A percentile compares a stretch with the other conserved stretches of the same genome.
Evolutionary conservation across 1,140 invertebrate species (phyloP).

Genomic region (Caenorhabditis remanei): DNA sequence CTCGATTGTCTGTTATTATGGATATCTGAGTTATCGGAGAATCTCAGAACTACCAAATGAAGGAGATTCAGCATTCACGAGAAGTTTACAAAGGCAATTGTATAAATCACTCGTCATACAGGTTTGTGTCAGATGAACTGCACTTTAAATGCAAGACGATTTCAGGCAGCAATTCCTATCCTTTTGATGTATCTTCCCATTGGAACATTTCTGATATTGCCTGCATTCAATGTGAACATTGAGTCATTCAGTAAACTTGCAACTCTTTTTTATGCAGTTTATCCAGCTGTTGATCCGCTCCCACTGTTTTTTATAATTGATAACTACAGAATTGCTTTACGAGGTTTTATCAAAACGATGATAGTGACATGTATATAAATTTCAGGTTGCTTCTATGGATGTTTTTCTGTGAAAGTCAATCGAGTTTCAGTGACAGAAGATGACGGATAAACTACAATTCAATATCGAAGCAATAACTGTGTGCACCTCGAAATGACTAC

Average conservation of each 20-base stretch:
- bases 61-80: neutral
- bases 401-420: neutral
- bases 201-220: neutral
- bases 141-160: neutral
- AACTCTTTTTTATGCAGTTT: conserved; percentile 1
- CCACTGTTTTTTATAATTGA: conserved; percentile 8
- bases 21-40: neutral
- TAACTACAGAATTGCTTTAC: conserved; percentile 1
- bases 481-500: too few species aligned
- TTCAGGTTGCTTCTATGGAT: neutral
- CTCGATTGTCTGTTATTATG: neutral
- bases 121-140: neutral
- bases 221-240: neutral
- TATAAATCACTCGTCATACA: neutral
- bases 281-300: neutral
- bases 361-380: too few species aligned
- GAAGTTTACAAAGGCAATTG: neutral
- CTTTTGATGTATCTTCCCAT: conserved; percentile 9
- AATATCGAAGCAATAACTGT: neutral
- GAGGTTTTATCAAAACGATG: neutral
- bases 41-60: neutral
- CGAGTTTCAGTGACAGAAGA: neutral
- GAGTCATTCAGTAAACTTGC: conserved; percentile 1
- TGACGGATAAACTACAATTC: neutral
- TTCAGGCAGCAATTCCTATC: neutral